phyloP scores from a whole-genome alignment of 2,888 invertebrate genomes.

The Leucophenga maculata region DNA sequence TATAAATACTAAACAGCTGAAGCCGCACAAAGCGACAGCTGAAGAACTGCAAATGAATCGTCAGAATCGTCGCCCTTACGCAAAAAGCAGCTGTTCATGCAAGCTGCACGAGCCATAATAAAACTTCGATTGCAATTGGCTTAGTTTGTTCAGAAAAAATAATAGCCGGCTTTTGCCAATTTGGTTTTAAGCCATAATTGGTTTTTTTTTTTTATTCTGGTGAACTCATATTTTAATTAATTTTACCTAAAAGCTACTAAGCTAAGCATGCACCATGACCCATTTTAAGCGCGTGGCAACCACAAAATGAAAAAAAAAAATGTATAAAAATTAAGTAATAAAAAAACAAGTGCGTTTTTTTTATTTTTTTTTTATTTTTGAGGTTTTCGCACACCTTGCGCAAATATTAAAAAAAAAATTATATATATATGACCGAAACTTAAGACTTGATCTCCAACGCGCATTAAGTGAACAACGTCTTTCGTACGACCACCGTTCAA shows the following conservation, averaged over 20 bases:
- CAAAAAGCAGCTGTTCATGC: constrained; percentile 8
- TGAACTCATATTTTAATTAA: constrained; percentile 26
- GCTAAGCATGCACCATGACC: constrained; percentile 37
- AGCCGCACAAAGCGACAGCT: neutral
- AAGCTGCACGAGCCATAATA: constrained; percentile 19
- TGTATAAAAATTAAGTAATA: neutral
- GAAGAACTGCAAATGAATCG: no score
- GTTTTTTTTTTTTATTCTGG: neutral
- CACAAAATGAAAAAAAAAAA: constrained; percentile 2
- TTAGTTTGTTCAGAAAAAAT: neutral
- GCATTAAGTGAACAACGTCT: no score
- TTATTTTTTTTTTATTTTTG: constrained; percentile 30
- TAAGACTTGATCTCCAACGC: no score
- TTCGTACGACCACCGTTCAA: no score
- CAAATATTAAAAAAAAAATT: constrained; percentile 37
- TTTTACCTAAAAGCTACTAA: neutral
- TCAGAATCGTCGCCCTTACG: neutral
- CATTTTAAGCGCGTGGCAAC: constrained; percentile 43
- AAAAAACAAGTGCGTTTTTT: constrained; percentile 25
- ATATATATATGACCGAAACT: no score
- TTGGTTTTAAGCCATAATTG: neutral
- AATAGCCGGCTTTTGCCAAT: constrained; percentile 12
- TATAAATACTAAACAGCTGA: neutral
- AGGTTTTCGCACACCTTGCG: constrained; percentile 56
- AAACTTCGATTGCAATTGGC: neutral